Base-by-base conservation (phyloP, 1,140 invertebrate species). In the Drosophila sproati region DNA sequence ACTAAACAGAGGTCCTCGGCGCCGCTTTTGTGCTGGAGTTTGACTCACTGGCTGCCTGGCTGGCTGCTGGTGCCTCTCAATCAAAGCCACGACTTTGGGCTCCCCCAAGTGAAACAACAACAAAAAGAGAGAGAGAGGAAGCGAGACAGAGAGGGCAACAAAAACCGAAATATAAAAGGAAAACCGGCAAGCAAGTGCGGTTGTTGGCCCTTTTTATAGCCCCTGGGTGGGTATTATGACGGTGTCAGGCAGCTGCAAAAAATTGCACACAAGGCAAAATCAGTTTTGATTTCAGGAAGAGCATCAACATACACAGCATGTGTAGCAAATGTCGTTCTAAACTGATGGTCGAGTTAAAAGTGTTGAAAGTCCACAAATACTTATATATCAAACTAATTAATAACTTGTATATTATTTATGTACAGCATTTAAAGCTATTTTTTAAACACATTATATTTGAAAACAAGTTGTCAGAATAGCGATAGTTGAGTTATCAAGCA, bases 181-280 rank as follows among this genome's bases (percentile, higher is more conserved):
- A 64, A 72, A 70, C 57, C 63, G 56, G 57, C 50, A 71, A 28
- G 52, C 50, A 45, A 64, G 54, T 72, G 68, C 73, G 73, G 68
- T 74, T 74, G 72, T 74, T 74, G 72, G 64, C 72, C 72, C 72
- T 61, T 74, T 74, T 73, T 68, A 72, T 72, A 59, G 63, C 71
- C 63, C 48, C 70, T 41, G 56, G 55, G 55, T 51, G 61, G 52
- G 52, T 55, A 72, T 72, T 72, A 64, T 64, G 69, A 57, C 41
- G 51, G 68, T 71, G 68, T 71, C 68, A 63, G 68, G 39, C 68
- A 70, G 68, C 68, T 54, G 68, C 57, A 62, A 45, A 55, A 70
- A 54, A 34, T 34, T 54, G 67, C 57, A 63, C 57, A 70, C 29
- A 55, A 56, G 34, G 59, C 28, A 35, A 34, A 20, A 48, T 34